These are phyloP conservation scores for Chrysochloris asiatica DNA, from an alignment of 2,113 vertebrate genomes.

Conservation along the genomic window DNA sequence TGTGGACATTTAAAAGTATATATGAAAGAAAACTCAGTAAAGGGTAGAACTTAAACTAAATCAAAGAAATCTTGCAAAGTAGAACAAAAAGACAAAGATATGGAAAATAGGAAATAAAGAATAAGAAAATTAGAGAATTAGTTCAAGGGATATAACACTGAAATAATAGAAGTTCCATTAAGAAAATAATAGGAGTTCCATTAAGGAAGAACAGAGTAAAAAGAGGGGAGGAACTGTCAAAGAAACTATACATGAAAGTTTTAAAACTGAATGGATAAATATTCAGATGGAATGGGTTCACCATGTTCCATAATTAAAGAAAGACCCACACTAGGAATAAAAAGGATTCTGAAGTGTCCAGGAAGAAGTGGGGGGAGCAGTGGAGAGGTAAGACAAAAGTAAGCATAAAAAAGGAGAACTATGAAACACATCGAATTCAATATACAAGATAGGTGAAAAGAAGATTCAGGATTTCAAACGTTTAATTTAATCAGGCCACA, in stretches of 20 bases:
- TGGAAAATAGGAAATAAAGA: neutral
- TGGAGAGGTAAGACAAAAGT: neutral
- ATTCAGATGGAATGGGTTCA: neutral
- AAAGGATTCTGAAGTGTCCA: neutral
- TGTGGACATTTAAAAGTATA: neutral
- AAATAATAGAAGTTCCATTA: neutral
- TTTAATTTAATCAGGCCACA: neutral
- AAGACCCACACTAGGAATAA: neutral
- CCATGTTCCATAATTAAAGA: neutral
- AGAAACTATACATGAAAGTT: neutral
- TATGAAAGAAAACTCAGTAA: neutral
- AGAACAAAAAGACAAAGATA: constrained; percentile 7
- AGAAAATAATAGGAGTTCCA: neutral
- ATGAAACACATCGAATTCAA: neutral
- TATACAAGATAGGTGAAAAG: neutral
- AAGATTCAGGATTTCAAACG: neutral
- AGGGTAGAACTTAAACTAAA: neutral
- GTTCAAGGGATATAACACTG: neutral
- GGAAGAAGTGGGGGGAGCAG: neutral
- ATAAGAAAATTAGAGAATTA: constrained; percentile 11
- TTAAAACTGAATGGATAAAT: neutral
- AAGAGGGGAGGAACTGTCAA: neutral
- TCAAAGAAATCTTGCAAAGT: neutral
- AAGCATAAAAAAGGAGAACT: neutral
- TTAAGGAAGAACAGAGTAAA: neutral